Evolutionary conservation across 2,888 invertebrate species (phyloP), one percentile per base, ranked within the genome.

Genomic region (Saturnia pavonia): DNA sequence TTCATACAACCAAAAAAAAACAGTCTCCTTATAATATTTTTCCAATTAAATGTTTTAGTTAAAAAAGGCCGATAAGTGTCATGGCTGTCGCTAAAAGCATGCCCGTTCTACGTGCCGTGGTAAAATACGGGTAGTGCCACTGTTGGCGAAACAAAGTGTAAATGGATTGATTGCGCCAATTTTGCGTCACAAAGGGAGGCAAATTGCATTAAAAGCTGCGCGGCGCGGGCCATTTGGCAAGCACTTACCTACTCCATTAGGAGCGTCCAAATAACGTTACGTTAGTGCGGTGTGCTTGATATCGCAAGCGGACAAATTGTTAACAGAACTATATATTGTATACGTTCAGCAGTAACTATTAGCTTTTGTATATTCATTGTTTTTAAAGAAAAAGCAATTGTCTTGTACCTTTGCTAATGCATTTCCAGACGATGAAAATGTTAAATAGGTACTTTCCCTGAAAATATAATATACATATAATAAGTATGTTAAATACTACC

Each of bases 151-250:
- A 94, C 94, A 94, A 91, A 94, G 94, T 92, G 93, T 92, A 94
- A 94, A 94, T 94, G 94, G 92, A 94, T 92, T 94, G 94, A 94
- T 94, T 94, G 94, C 90, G 88, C 88, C 94, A 94, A 94, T 94
- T 94, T 88, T 83, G 81, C 80, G 77, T 80, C 90, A 94, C 94
- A 94, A 94, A 94, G 94, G 94, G 90, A 88, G 82, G 80, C 81
- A 90, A 92, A 94, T 94, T 91, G 90, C 89, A 94, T 94, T 94
- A 94, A 93, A 93, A 92, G 92, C 92, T 89, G 88, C 91, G 91
- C 87, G 89, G 91, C 92, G 83, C 89, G 87, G 86, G 87, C 93
- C 92, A 92, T 92, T 93, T 92, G 88, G 82, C 87, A 85, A 91
- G 93, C 93, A 93, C 93, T 94, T 93, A 65, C 40, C 40, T 40